These are phyloP conservation scores for Corythornis madagascariensis DNA, from an alignment of 2,113 vertebrate species.

Conservation along the genomic window DNA sequence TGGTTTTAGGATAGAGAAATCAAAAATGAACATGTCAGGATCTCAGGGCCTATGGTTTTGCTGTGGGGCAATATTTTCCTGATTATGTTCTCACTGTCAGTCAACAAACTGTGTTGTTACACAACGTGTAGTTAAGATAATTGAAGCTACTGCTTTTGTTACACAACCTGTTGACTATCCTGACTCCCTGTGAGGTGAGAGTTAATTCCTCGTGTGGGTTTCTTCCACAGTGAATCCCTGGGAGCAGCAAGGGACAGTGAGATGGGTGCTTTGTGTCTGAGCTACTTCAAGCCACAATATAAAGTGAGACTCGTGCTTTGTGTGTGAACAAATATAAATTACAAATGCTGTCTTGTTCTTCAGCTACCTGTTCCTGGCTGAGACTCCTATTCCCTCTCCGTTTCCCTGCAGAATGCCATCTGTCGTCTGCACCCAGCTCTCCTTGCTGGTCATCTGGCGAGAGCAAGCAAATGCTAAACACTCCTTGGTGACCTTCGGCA, in stretches of 20 bases:
- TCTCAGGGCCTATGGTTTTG: not conserved
- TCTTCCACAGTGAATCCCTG: not conserved
- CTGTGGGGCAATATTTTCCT: conserved; percentile 16
- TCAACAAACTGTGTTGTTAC: conserved; percentile 31
- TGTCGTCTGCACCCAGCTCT: not conserved
- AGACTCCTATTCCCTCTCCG: not conserved
- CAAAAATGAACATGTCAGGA: not conserved
- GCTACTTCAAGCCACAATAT: not conserved
- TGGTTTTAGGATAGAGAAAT: conserved; percentile 3
- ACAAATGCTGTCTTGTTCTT: not conserved
- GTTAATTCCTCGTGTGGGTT: not conserved
- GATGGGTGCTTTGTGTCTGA: not conserved
- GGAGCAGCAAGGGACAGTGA: not conserved
- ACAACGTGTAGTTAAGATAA: not conserved
- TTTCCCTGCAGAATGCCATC: not conserved
- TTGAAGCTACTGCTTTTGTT: conserved; percentile 18
- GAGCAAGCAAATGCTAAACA: not conserved
- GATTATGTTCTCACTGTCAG: conserved; percentile 9
- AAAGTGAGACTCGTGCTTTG: not conserved
- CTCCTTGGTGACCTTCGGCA: not conserved
- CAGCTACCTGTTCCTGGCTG: not conserved
- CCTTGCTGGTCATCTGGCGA: not conserved
- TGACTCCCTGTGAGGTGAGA: not conserved
- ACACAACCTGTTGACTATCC: conserved; percentile 7
- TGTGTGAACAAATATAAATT: not conserved